Evolutionary conservation across 2,113 vertebrate species (phyloP).

Genomic region (Peromyscus maniculatus): DNA sequence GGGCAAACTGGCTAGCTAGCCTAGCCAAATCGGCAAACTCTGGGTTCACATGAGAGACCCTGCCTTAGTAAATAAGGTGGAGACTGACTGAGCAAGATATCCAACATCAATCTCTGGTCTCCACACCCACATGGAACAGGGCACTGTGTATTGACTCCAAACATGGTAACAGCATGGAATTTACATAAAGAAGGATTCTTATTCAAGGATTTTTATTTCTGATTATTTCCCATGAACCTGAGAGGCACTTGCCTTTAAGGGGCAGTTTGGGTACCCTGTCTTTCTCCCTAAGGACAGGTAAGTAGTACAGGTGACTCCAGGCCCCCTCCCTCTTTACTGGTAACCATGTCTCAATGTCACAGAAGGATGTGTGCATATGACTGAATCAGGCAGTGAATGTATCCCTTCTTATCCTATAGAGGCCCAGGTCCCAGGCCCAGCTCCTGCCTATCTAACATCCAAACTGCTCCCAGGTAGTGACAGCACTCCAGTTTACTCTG

Average conservation of each 20-base stretch:
- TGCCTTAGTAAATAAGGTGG: not conserved
- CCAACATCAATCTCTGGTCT: not conserved
- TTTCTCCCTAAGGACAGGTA: not conserved
- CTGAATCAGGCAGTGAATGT: not conserved
- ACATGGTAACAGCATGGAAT: not conserved
- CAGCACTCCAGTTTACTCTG: not conserved
- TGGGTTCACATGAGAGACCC: not conserved
- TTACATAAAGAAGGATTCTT: not conserved
- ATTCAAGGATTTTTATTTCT: not conserved
- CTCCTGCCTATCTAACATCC: not conserved
- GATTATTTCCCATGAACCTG: not conserved
- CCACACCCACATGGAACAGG: not conserved
- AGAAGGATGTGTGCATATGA: not conserved
- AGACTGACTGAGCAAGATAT: not conserved
- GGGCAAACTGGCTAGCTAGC: not conserved
- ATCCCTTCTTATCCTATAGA: not conserved
- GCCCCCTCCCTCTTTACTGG: not conserved
- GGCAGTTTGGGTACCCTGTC: not conserved
- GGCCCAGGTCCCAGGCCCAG: not conserved
- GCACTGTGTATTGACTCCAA: not conserved
- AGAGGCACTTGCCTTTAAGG: not conserved
- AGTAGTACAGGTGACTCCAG: not conserved
- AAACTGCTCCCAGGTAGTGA: not conserved
- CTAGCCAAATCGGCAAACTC: not conserved
- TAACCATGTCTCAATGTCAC: not conserved